Base-by-base conservation (phyloP, 64 coral and sea anemone species). In the Montipora foliosa region DNA sequence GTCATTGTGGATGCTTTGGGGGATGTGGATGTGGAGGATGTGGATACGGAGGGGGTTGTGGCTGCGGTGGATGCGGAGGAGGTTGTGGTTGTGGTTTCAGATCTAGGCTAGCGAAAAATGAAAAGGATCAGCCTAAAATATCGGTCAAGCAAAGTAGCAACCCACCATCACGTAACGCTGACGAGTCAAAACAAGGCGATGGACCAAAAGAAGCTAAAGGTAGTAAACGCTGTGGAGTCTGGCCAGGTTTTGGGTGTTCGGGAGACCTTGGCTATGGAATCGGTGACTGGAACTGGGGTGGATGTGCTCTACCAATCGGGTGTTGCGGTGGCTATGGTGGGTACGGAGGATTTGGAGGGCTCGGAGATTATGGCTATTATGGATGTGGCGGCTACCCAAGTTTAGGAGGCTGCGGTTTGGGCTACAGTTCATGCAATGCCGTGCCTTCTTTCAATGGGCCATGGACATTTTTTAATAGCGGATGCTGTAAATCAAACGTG, bases 401-500 rank as follows among this genome's bases (percentile, higher is more conserved):
- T 8, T 3, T 47, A 22, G 80, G 58, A 16, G n/a, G 57, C 22
- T 48, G 76, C 5, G 47, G 76, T 49, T 78, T 19, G 10, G 76
- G 76, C 4, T 78, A 50, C 76, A 55, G 14, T 14, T 21, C 55
- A 17, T 78, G 21, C 76, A 55, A 25, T 14, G 55, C 22, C 6
- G 57, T 1, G 45, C 80, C 80, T 10, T 12, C 53, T 84, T 66
- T 47, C 8, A 46, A 15, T 48, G 82, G 82, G 46, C 82, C 82
- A 1, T 86, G 82, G 82, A 86, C 82, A 72, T 86, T 21, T 50
- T 86, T 86, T 10, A 86, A 86, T 86, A 59, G 46, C 46, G 82
- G 82, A 4, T 86, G 82, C 66, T 86, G 82, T 47, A 86, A 86
- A 86, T 86, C 82, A 71, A 86, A 86, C 66, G 82, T 86, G 66